Evolutionary conservation across 2,888 invertebrate genomes (phyloP).

Genomic region (Adela reaumurella): DNA sequence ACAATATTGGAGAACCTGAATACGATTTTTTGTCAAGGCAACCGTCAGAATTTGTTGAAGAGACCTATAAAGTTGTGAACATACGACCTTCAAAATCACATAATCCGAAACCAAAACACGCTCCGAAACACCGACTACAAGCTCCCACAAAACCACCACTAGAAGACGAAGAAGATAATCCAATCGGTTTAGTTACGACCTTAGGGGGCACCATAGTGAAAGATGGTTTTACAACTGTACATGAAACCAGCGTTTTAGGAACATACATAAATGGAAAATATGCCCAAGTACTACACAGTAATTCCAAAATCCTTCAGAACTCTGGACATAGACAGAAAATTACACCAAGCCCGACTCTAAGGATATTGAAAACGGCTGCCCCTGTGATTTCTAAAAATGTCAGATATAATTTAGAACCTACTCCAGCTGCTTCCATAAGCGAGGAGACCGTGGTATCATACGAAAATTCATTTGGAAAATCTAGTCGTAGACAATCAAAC

Average conservation of each 20-base stretch:
- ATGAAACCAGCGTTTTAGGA: conserved; percentile 86
- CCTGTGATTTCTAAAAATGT: conserved; percentile 55
- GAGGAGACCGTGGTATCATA: conserved; percentile 53
- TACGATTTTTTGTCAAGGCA: conserved; percentile 83
- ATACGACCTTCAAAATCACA: conserved; percentile 64
- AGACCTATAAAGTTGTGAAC: conserved; percentile 81
- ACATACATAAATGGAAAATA: conserved; percentile 86
- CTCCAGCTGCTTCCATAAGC: conserved; percentile 51
- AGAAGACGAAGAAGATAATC: conserved; percentile 62
- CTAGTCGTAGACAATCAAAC: conserved; percentile 49
- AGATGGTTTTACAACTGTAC: conserved; percentile 78
- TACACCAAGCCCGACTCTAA: conserved; percentile 61
- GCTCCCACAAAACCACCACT: conserved; percentile 36
- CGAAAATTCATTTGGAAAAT: conserved; percentile 54
- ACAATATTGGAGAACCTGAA: conserved; percentile 76
- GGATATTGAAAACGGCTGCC: conserved; percentile 75
- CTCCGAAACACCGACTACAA: conserved; percentile 35
- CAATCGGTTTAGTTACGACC: conserved; percentile 78
- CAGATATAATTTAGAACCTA: conserved; percentile 62
- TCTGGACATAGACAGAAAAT: conserved; percentile 60
- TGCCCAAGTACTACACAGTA: conserved; percentile 81
- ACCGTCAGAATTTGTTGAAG: conserved; percentile 80
- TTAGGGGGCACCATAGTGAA: conserved; percentile 80
- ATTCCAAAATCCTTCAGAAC: conserved; percentile 61
- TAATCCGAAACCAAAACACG: conserved; percentile 42